Evolutionary conservation across 2,888 invertebrate species (phyloP).

Genomic region (Schrankia costaestrigalis): DNA sequence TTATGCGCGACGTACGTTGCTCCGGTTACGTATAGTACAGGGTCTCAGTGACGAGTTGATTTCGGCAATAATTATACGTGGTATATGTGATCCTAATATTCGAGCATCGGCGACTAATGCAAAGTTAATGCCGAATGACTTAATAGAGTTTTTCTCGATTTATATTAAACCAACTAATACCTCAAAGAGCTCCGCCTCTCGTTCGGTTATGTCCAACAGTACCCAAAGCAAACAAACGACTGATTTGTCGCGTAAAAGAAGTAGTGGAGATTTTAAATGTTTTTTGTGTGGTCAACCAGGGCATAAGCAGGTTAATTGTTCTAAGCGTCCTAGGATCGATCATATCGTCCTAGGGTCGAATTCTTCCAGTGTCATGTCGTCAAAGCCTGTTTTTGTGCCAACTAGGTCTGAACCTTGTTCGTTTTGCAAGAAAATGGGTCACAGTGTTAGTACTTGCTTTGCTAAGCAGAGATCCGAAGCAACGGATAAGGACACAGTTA

Average conservation of each 20-base stretch:
- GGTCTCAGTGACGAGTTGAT: slow-evolving; percentile 1
- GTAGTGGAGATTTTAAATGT: not conserved
- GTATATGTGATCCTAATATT: not conserved
- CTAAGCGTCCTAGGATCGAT: too few relatives aligned
- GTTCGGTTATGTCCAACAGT: too few relatives aligned
- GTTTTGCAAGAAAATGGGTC: not conserved
- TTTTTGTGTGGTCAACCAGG: too few relatives aligned
- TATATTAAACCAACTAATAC: not conserved
- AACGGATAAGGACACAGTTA: not conserved
- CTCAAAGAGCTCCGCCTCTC: too few relatives aligned
- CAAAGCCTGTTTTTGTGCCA: too few relatives aligned
- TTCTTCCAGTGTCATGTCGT: too few relatives aligned
- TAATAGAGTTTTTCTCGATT: not conserved
- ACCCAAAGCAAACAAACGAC: too few relatives aligned
- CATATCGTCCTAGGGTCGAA: too few relatives aligned
- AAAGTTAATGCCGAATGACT: not conserved
- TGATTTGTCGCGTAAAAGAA: too few relatives aligned
- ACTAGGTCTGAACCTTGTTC: not conserved
- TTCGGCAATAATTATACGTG: not conserved
- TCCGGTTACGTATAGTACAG: not conserved
- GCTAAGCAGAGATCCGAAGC: not conserved
- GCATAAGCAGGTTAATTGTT: too few relatives aligned
- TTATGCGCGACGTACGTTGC: not conserved
- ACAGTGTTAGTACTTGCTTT: not conserved
- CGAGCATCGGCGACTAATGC: not conserved